Evolutionary conservation across 2,888 invertebrate genomes (phyloP), one percentile per base, ranked within the genome.

Genomic region (Tridacna crocea): DNA sequence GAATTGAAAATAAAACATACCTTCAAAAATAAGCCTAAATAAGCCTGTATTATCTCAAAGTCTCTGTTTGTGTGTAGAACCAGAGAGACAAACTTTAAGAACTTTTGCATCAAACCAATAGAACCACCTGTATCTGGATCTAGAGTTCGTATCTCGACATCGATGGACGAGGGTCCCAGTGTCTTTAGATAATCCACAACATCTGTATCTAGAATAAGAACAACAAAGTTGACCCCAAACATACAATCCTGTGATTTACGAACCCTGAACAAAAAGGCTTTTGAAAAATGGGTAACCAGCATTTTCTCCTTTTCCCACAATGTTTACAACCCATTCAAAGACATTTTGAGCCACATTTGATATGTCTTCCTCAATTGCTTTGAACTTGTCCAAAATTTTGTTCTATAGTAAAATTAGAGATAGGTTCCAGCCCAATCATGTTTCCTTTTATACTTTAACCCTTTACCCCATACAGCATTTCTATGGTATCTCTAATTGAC

Each of bases 31-130:
- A 98, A 95, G 68, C 97, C 96, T 82, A 99, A 95, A 95, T 98
- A 99, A 0, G 98, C 96, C 93, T 99, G 98, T 0, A 97, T 96
- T 77, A 99, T 95, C 95, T 99, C 99, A 94, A 98, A 99, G 95
- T 98, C 96, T 84, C 94, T 96, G 91, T 97, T 97, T 2, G 96
- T 96, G 88, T 96, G 95, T 58, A 99, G 95, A 95, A 97, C 96
- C 78, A 95, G 95, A 79, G 96, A 95, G 27, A 98, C 94, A 95
- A 97, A 96, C 89, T 96, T 95, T 77, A 99, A 94, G 95, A 98
- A 99, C 88, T 97, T 96, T 51, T 96, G 94, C 96, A 99, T 96
- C 0, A 97, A 95, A 47, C 96, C 95, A 11, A 96, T 92, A 0
- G 97, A 96, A 0, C 97, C 97, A 10, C 97, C 97, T 0, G 95